Evolutionary conservation across 2,888 invertebrate species (phyloP).

Genomic region (Dicranocentrus wangi): DNA sequence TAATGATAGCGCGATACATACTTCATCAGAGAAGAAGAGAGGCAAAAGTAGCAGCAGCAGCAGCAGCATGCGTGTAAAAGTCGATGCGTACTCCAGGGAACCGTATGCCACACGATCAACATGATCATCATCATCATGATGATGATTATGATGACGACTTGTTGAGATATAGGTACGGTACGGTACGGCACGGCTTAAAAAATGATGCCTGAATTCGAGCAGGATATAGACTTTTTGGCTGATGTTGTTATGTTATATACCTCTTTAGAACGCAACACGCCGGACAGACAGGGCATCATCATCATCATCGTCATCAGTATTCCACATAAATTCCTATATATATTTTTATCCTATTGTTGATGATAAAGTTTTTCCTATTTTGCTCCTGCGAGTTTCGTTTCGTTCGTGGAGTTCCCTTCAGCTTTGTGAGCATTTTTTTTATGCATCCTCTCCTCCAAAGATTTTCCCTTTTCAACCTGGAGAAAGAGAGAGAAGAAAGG

Average conservation of each 20-base stretch:
- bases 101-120: conserved; percentile 66
- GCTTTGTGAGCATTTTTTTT: conserved; percentile 4
- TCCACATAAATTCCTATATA: conserved; percentile 49
- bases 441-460: conserved; percentile 4
- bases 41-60: no score
- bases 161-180: conserved; percentile 53
- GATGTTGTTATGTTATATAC: conserved; percentile 13
- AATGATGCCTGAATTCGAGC: no score
- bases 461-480: conserved; percentile 28
- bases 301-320: no score
- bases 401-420: no score
- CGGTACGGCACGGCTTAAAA: no score
- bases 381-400: conserved; percentile 19
- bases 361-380: conserved; percentile 37
- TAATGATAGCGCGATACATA: conserved; percentile 65
- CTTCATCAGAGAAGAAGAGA: conserved; percentile 55
- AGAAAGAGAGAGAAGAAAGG: conserved; percentile 58
- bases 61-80: conserved; percentile 43
- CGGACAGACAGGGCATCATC: conserved; percentile 33
- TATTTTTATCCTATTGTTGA: conserved; percentile 30
- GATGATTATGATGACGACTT: conserved; percentile 55
- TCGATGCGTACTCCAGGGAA: conserved; percentile 57
- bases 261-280: no score
- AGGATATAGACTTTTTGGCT: neutral
- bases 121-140: conserved; percentile 40